Evolutionary conservation across 2,113 vertebrate species (phyloP).

Genomic region (Rhagologus leucostigma): DNA sequence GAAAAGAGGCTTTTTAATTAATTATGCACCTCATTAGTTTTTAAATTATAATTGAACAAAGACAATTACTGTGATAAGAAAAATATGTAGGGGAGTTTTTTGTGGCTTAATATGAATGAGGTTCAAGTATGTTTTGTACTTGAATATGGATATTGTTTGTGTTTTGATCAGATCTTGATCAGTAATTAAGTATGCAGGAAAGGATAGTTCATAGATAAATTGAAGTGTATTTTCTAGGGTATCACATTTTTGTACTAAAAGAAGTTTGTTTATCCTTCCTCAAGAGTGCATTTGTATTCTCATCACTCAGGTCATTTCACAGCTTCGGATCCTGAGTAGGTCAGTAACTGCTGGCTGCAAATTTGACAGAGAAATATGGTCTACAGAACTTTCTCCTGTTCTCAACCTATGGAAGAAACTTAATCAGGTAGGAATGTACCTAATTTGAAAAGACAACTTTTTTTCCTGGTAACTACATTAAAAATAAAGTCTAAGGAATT

Average conservation of each 20-base stretch:
- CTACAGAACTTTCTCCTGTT: slow-evolving; percentile 89
- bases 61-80: neutral
- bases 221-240: neutral
- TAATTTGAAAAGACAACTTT: neutral
- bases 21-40: neutral
- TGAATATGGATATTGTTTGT: neutral
- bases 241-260: neutral
- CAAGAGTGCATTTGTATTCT: slow-evolving; percentile 18
- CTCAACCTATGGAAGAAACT: slow-evolving; percentile 97
- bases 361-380: slow-evolving; percentile 97
- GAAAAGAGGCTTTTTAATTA: neutral
- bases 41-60: neutral
- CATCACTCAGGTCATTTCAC: slow-evolving; percentile 87
- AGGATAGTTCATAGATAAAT: neutral
- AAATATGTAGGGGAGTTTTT: neutral
- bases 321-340: slow-evolving; percentile 88
- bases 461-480: neutral
- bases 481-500: neutral
- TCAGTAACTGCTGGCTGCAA: slow-evolving; percentile 87
- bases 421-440: slow-evolving; percentile 83
- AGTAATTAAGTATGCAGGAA: neutral
- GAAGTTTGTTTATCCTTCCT: neutral
- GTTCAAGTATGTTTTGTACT: neutral
- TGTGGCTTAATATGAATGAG: neutral
- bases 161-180: neutral